phyloP scores from a whole-genome alignment of 2,888 invertebrate species.

The Nymphalis polychloros region DNA sequence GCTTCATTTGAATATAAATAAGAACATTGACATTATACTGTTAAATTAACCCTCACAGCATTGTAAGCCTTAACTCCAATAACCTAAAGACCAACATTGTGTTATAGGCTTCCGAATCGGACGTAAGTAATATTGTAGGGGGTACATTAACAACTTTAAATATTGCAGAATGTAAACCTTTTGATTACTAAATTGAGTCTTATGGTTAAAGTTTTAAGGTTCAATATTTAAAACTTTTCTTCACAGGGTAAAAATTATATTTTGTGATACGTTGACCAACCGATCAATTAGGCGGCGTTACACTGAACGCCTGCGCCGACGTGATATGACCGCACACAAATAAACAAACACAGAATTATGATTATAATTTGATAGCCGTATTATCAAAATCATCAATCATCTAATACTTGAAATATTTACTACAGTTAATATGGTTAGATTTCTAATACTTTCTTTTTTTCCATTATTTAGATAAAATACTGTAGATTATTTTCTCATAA shows the following conservation, averaged over 20 bases:
- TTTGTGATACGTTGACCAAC: constrained; percentile 30
- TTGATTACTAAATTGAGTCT: not conserved
- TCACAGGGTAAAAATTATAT: not conserved
- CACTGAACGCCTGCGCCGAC: constrained; percentile 29
- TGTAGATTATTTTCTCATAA: not conserved
- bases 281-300: constrained; percentile 54
- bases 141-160: constrained; percentile 9
- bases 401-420: constrained; percentile 40
- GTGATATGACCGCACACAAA: constrained; percentile 48
- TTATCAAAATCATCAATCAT: constrained; percentile 63
- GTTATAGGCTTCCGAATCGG: not conserved
- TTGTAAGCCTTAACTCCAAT: constrained; percentile 1
- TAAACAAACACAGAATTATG: constrained; percentile 67
- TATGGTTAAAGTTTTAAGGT: not conserved
- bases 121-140: constrained; percentile 1
- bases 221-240: constrained; percentile 8
- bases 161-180: not conserved
- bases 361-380: constrained; percentile 54
- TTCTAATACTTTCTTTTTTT: constrained; percentile 5
- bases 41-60: not conserved
- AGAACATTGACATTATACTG: constrained; percentile 24
- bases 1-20: constrained; percentile 37
- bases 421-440: constrained; percentile 2
- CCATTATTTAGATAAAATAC: not conserved
- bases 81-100: not conserved